Evolutionary conservation across 2,113 vertebrate species (phyloP).

Genomic region (Lepus timidus): DNA sequence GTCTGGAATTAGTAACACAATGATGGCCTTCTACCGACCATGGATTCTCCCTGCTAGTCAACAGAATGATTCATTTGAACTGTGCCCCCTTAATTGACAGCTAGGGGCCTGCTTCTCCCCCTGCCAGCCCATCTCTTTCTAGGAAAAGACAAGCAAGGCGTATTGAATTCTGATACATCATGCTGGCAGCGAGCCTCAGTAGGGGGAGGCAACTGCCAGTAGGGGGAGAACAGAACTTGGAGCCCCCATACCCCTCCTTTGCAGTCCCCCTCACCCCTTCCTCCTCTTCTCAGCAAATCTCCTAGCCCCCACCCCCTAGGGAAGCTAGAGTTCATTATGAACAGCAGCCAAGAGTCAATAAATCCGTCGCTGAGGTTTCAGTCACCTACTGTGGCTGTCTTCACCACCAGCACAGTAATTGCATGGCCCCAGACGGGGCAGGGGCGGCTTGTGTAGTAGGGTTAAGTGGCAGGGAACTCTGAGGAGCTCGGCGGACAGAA

Average conservation of each 20-base stretch:
- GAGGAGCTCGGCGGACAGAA: not conserved
- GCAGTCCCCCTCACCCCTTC: not conserved
- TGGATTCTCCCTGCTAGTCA: slow-evolving; percentile 52
- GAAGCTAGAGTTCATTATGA: slow-evolving; percentile 78
- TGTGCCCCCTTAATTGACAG: slow-evolving; percentile 41
- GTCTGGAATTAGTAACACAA: slow-evolving; percentile 52
- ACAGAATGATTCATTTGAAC: slow-evolving; percentile 73
- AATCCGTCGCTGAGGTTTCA: slow-evolving; percentile 70
- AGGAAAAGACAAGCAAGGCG: slow-evolving; percentile 29
- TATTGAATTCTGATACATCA: slow-evolving; percentile 72
- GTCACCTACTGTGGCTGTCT: slow-evolving; percentile 49
- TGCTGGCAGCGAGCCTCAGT: not conserved
- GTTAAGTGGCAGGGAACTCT: not conserved
- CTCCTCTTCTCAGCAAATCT: slow-evolving; percentile 59
- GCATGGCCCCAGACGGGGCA: not conserved
- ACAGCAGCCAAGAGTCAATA: slow-evolving; percentile 70
- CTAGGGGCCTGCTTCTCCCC: not conserved
- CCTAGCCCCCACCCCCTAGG: slow-evolving; percentile 32
- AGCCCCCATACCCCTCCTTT: not conserved
- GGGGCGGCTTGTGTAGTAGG: not conserved
- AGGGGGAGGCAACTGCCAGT: slow-evolving; percentile 41
- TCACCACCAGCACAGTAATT: not conserved
- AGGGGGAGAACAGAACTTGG: not conserved
- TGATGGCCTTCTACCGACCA: not conserved
- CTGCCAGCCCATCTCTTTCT: slow-evolving; percentile 20